phyloP scores from a whole-genome alignment of 1,140 invertebrate genomes.

The Acromyrmex heyeri region DNA sequence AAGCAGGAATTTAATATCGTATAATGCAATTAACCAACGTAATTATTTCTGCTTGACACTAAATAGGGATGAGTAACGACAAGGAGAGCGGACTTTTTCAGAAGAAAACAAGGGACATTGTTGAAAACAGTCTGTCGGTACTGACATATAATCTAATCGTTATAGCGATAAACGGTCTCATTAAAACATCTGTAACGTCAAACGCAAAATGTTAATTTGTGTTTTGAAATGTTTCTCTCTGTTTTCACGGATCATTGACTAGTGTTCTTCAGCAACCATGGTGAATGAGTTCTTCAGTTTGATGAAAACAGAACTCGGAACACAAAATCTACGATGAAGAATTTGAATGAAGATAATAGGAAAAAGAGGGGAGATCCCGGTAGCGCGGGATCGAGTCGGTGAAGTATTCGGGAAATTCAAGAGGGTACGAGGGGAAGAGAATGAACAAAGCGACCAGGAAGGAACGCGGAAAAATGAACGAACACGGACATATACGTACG shows the following conservation, averaged over 20 bases:
- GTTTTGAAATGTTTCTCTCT: not conserved
- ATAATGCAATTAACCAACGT: conserved; percentile 50
- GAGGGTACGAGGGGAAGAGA: not conserved
- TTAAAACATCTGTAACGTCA: not conserved
- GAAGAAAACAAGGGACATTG: not conserved
- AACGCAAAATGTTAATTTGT: not conserved
- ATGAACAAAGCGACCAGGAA: conserved; percentile 11
- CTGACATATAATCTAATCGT: not conserved
- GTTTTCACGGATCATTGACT: not conserved
- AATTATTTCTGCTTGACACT: conserved; percentile 40
- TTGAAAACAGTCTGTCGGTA: not conserved
- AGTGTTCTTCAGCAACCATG: not conserved
- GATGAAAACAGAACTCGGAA: not conserved
- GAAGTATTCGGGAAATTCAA: conserved; percentile 56
- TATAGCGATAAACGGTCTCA: not conserved
- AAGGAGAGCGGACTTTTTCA: not conserved
- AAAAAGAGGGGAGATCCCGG: not conserved
- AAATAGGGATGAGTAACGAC: conserved; percentile 5
- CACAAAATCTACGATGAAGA: not conserved
- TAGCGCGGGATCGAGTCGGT: conserved; percentile 21
- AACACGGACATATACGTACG: conserved; percentile 2
- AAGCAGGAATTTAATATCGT: conserved; percentile 61
- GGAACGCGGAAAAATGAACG: conserved; percentile 41
- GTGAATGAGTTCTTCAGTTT: not conserved
- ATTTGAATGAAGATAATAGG: conserved; percentile 34